Base-by-base conservation (phyloP, 2,888 invertebrate genomes). In the Ophion slaviceki region DNA sequence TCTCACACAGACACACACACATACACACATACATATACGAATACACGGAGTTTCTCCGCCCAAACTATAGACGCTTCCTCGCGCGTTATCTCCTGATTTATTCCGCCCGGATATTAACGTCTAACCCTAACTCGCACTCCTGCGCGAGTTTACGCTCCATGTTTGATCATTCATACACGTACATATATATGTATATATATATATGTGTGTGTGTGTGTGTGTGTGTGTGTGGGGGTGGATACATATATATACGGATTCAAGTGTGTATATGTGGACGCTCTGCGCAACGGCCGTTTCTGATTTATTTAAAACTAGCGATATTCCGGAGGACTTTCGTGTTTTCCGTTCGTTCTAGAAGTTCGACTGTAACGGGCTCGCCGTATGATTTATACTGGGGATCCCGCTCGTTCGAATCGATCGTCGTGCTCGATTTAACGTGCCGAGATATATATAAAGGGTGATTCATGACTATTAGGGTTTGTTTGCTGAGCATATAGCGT, bases 41-140 rank as follows among this genome's bases (percentile, higher is more conserved):
- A 14, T 53, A 67, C 17, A 68, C 45, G 8, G 71, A 36, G 57
- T 72, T 32, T 72, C 61, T 47, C 47, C 40, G 45, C 28, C 78
- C 59, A 64, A 59, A 45, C 24, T 75, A 80, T 67, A 80, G 72
- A 66, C 53, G 66, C 45, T 36, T n/a, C 45, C 66, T 45, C 74
- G 53, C 71, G 82, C 72, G 82, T 83, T 86, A 83, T 86, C 82
- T 83, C 86, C 76, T 86, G 86, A 86, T 86, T 86, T 86, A 86
- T 86, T 86, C 77, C 77, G 66, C 83, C 80, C 86, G 86, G 86
- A 86, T 86, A 86, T 86, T 86, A 86, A 86, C 80, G 86, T 86
- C 83, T 80, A 83, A 83, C 80, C 86, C 82, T 78, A 77, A 82
- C 79, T 82, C 77, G 74, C 72, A 80, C 80, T 53, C 64, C 68